Evolutionary conservation across 1,140 invertebrate species (phyloP).

Genomic region (Dinoponera quadriceps): DNA sequence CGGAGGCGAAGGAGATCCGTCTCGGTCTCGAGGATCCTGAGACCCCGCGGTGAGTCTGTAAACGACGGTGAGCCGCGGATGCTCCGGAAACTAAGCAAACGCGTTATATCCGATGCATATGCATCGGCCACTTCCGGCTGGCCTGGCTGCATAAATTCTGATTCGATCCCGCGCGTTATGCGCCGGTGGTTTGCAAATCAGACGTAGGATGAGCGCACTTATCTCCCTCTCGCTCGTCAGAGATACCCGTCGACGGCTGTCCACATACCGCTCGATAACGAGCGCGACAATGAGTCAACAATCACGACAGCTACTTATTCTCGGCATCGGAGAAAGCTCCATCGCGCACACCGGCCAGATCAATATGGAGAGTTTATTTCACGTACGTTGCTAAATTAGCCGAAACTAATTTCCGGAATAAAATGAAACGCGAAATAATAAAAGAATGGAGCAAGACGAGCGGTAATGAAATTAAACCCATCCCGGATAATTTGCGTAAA

Average conservation of each 20-base stretch:
- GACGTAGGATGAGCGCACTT: conserved; percentile 22
- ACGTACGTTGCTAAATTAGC: conserved; percentile 13
- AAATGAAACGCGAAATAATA: conserved; percentile 25
- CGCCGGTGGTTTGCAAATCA: conserved; percentile 65
- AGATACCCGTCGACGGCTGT: background rate
- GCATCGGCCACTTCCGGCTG: conserved; percentile 75
- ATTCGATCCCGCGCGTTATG: conserved; percentile 62
- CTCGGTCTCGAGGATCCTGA: conserved; percentile 13
- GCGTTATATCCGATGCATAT: conserved; percentile 76
- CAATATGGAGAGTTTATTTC: conserved; percentile 1
- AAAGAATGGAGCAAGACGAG: conserved; percentile 38
- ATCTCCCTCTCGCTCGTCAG: conserved; percentile 30
- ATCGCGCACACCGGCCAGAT: background rate
- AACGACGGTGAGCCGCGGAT: conserved; percentile 59
- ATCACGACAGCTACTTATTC: background rate
- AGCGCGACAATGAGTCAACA: background rate
- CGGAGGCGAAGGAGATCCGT: background rate
- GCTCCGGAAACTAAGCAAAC: conserved; percentile 72
- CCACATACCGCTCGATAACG: background rate
- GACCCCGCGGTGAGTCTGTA: conserved; percentile 28
- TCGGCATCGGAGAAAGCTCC: background rate
- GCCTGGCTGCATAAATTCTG: conserved; percentile 76
- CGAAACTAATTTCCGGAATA: conserved; percentile 29
- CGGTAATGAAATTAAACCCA: conserved; percentile 48
- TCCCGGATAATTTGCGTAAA: conserved; percentile 28